Evolutionary conservation across 2,113 vertebrate species (phyloP), one percentile per base, ranked within the genome.

Genomic region (Procavia capensis): DNA sequence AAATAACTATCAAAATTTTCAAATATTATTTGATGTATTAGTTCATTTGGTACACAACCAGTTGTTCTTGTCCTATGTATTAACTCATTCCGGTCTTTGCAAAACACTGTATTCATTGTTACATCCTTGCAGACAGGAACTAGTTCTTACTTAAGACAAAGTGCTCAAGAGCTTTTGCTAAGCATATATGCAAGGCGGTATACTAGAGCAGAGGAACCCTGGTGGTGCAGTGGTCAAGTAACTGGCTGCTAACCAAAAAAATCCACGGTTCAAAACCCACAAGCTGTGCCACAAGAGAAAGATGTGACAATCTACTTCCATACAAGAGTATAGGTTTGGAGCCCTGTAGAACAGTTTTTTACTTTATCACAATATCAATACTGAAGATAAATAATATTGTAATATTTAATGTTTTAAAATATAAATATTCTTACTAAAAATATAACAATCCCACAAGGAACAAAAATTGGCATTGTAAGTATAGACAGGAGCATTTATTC

Each of bases 401-500:
- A 74, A n/a, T 79, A 57, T 24, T 63, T 93, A 9, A 74, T 57
- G 7, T 68, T 78, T 19, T 31, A 54, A 92, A 79, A 66, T 82
- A 88, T 13, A 86, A 89, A 78, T 90, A 80, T 43, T 50, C 64
- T 63, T 81, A 81, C 27, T 84, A 3, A 80, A 92, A 82, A 70
- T 66, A 19, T 7, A 57, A 50, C 88, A 2, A 14, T 68, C 66
- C 29, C 3, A 54, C 1, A 6, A 68, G n/a, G 7, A 64, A 82
- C 2, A 85, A 64, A 68, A 70, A 63, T 54, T n/a, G 45, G 68
- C 45, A 34, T 75, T 63, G 93, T 79, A 41, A 85, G 19, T 43
- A 85, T 59, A 81, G 19, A 59, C 1, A 50, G 31, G 19, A 39
- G 84, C 50, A 13, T 24, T 43, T 80, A 89, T 70, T 84, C 29